Conservation (phyloP, 1,140 invertebrate genomes). For the Rhyzopertha dominica region DNA sequence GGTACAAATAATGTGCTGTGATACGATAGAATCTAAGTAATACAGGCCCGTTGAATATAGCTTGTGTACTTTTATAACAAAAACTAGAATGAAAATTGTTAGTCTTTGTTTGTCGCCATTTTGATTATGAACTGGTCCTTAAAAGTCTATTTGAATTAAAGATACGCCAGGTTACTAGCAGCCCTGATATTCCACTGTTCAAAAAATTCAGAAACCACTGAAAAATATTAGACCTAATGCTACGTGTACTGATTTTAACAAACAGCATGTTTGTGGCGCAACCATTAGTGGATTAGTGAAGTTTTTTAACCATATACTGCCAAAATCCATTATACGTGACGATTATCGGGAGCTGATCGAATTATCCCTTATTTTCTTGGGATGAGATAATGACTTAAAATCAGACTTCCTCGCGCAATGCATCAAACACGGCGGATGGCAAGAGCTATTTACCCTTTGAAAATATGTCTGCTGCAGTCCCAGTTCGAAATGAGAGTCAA, state of each 20-base stretch:
- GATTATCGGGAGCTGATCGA: conserved; percentile 45
- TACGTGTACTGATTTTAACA: conserved; percentile 11
- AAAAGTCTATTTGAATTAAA: conserved; percentile 26
- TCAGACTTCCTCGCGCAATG: conserved; percentile 41
- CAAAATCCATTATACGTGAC: conserved; percentile 30
- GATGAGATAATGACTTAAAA: conserved; percentile 35
- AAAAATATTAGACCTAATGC: conserved; percentile 23
- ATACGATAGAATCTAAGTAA: conserved; percentile 21
- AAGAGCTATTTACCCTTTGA: conserved; percentile 37
- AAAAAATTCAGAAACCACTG: conserved; percentile 30
- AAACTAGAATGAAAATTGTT: conserved; percentile 22
- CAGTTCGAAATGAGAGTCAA: conserved; percentile 26
- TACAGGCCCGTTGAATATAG: conserved; percentile 24
- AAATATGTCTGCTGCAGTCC: conserved; percentile 23
- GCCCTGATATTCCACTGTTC: conserved; percentile 19
- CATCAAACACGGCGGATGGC: conserved; percentile 44
- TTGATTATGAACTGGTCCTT: conserved; percentile 25
- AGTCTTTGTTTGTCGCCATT: conserved; percentile 26
- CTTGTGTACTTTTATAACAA: conserved; percentile 18
- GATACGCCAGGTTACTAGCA: conserved; percentile 15
- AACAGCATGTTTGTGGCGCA: conserved; percentile 11
- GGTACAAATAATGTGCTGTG: conserved; percentile 23
- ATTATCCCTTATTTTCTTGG: conserved; percentile 44
- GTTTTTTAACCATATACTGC: conserved; percentile 21
- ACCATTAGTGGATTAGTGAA: conserved; percentile 9